A percentile compares a stretch with the other conserved stretches of the same genome.
These are phyloP conservation scores for Hyperoplus immaculatus DNA, from an alignment of 2,797 vertebrate species.

Conservation along the genomic window DNA sequence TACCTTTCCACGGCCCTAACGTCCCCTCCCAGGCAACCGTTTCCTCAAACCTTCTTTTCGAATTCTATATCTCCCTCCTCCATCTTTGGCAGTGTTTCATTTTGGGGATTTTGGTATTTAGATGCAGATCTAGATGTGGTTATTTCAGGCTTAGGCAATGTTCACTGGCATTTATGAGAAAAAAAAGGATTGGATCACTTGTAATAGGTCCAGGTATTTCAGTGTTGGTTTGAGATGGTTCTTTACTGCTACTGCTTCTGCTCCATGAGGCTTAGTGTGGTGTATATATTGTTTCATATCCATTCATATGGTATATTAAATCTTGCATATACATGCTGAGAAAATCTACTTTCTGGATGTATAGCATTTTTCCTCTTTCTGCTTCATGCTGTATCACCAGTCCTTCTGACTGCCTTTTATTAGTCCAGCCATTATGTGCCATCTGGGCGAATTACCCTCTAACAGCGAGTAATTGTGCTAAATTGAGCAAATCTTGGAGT, in stretches of 20 bases:
- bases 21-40: slow-evolving; percentile 53
- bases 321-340: not conserved
- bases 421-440: slow-evolving; percentile 50
- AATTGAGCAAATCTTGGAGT: slow-evolving; percentile 66
- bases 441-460: slow-evolving; percentile 63
- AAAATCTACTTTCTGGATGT: not conserved
- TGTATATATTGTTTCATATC: slow-evolving; percentile 5
- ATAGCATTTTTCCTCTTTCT: slow-evolving; percentile 10
- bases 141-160: slow-evolving; percentile 37
- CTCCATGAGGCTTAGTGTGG: not conserved
- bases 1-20: slow-evolving; percentile 72
- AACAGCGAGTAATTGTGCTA: slow-evolving; percentile 70
- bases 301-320: not conserved
- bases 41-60: slow-evolving; percentile 36
- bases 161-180: slow-evolving; percentile 9
- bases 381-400: slow-evolving; percentile 14
- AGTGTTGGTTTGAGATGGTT: slow-evolving; percentile 26
- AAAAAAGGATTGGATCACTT: not conserved
- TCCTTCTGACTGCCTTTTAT: slow-evolving; percentile 59
- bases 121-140: slow-evolving; percentile 48
- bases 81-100: slow-evolving; percentile 57
- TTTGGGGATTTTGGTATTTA: slow-evolving; percentile 49
- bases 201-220: slow-evolving; percentile 2
- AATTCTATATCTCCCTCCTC: slow-evolving; percentile 56
- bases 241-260: not conserved